A percentile compares a stretch with the other conserved stretches of the same genome.
Conservation (phyloP, 2,888 invertebrate genomes). For the Labia minor region DNA sequence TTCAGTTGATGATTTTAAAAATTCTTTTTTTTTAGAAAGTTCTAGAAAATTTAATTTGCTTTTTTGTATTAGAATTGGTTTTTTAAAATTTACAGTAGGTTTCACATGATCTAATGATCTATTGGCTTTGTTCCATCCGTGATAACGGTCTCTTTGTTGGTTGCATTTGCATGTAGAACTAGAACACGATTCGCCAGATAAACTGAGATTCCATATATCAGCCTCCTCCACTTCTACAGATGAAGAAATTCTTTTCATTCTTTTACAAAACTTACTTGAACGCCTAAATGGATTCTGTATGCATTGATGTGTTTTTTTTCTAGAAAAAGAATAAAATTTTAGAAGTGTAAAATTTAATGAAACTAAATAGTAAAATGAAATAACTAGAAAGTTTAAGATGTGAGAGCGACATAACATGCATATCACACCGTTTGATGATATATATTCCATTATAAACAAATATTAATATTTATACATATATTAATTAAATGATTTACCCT, state of each 20-base stretch:
- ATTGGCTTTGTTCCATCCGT: neutral
- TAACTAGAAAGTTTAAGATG: no score
- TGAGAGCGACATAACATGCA: no score
- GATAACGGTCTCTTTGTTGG: neutral
- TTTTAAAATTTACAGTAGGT: constrained; percentile 21
- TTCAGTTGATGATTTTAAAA: neutral
- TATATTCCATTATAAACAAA: no score
- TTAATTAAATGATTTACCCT: no score
- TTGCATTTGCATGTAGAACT: constrained; percentile 29
- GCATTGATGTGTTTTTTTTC: neutral
- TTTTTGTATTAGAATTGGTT: constrained; percentile 22
- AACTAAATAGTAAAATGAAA: no score
- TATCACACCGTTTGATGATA: neutral
- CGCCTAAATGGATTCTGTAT: constrained; percentile 20
- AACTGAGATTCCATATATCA: constrained; percentile 19
- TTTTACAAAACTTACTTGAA: constrained; percentile 15
- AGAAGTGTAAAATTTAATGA: no score
- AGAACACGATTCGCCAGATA: constrained; percentile 28
- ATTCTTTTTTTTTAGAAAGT: constrained; percentile 16
- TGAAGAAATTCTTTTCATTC: constrained; percentile 19
- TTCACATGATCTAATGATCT: constrained; percentile 18
- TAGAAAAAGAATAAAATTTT: neutral
- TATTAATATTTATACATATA: no score
- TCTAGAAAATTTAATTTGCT: constrained; percentile 23
- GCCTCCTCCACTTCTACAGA: neutral